Conservation (phyloP, 2,113 vertebrate species). For the Urocitellus parryii region DNA sequence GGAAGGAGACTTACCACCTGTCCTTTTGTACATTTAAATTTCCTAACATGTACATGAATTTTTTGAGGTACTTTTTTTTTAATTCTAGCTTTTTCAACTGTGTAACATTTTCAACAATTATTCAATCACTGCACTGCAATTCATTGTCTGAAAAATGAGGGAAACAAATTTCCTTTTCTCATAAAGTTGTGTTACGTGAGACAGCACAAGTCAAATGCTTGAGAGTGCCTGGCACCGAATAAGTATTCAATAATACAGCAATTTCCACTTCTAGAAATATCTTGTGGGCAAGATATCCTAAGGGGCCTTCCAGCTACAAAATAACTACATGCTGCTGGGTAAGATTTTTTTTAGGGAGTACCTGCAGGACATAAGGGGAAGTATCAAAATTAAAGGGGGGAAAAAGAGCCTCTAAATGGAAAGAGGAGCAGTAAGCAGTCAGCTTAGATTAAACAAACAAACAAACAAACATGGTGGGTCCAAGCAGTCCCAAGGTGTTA, state of each 20-base stretch:
- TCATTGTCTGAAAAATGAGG: background rate
- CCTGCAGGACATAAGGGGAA: background rate
- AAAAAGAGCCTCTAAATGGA: background rate
- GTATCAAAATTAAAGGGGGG: background rate
- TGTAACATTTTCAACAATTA: background rate
- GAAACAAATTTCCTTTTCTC: background rate
- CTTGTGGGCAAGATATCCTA: background rate
- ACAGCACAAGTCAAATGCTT: background rate
- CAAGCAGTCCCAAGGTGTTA: background rate
- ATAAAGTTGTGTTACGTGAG: background rate
- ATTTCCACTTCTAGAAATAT: background rate
- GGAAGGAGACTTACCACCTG: background rate
- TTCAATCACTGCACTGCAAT: background rate
- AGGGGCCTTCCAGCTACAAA: background rate
- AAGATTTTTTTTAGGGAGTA: background rate
- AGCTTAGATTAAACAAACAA: background rate
- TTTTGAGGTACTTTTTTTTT: background rate
- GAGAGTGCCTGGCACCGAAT: background rate
- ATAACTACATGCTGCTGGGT: background rate
- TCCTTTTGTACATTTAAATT: background rate
- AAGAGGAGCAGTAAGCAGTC: background rate
- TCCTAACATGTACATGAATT: background rate
- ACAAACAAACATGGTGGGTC: background rate
- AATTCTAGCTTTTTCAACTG: background rate
- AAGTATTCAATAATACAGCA: background rate